Conservation (phyloP, 2,888 invertebrate genomes). For the Notodonta dromedarius region DNA sequence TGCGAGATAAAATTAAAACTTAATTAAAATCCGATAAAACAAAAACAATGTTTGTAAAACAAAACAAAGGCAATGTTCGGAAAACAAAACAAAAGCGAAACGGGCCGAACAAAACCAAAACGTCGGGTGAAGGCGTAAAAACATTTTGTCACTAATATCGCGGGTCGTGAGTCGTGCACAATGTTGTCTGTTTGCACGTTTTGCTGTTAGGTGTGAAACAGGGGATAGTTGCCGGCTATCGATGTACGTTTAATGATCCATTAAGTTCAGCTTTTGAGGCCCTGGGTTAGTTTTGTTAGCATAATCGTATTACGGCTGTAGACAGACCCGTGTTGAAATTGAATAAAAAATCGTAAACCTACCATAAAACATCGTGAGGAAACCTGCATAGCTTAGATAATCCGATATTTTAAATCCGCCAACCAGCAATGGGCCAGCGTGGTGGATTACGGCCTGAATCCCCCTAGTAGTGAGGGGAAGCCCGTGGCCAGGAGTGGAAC, state of each 20-base stretch:
- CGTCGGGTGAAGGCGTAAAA: conserved; percentile 56
- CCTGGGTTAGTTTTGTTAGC: neutral
- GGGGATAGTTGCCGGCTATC: conserved; percentile 41
- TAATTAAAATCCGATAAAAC: conserved; percentile 78
- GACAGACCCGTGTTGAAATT: too few relatives aligned
- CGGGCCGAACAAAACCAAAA: conserved; percentile 20
- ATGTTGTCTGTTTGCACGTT: conserved; percentile 21
- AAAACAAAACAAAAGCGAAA: conserved; percentile 34
- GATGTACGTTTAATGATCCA: conserved; percentile 45
- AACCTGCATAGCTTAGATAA: too few relatives aligned
- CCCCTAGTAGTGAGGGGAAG: too few relatives aligned
- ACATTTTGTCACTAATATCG: conserved; percentile 68
- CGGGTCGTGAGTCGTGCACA: conserved; percentile 39
- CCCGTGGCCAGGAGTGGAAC: too few relatives aligned
- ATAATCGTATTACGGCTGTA: neutral
- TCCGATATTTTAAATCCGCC: too few relatives aligned
- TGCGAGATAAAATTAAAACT: conserved; percentile 79
- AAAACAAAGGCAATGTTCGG: conserved; percentile 26
- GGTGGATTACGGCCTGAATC: too few relatives aligned
- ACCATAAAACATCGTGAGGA: too few relatives aligned
- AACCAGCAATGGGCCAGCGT: too few relatives aligned
- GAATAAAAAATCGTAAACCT: too few relatives aligned
- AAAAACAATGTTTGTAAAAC: conserved; percentile 37
- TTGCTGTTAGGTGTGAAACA: conserved; percentile 40
- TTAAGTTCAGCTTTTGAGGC: conserved; percentile 20